These are phyloP conservation scores for Hipposideros armiger DNA, from an alignment of 2,113 vertebrate species.

Conservation along the genomic window DNA sequence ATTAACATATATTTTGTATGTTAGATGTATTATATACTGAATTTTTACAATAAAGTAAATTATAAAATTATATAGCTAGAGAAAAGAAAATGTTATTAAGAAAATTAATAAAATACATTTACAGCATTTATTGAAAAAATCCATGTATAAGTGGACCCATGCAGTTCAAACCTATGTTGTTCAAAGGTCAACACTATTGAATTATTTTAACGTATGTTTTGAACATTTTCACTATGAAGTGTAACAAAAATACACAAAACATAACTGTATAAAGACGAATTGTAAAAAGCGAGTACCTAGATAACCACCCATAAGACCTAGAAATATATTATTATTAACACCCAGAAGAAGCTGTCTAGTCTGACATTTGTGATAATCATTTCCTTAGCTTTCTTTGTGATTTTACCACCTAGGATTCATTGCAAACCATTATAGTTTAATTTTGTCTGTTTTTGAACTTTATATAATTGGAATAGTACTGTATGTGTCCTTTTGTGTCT, in stretches of 20 bases:
- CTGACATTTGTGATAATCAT: constrained; percentile 15
- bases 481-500: not conserved
- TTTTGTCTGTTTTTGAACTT: constrained; percentile 49
- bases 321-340: not conserved
- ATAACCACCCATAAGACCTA: not conserved
- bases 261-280: constrained; percentile 15
- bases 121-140: not conserved
- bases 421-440: not conserved
- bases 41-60: not conserved
- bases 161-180: not conserved
- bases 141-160: not conserved
- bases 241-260: not conserved
- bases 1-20: not conserved
- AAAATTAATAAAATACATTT: not conserved
- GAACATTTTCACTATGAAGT: constrained; percentile 25
- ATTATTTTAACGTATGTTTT: constrained; percentile 28
- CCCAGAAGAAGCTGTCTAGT: not conserved
- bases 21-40: not conserved
- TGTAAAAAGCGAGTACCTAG: constrained; percentile 34
- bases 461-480: constrained; percentile 11
- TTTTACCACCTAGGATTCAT: constrained; percentile 29
- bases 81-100: not conserved
- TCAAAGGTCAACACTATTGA: not conserved
- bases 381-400: not conserved
- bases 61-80: not conserved